Evolutionary conservation across 2,797 vertebrate genomes (phyloP).

Genomic region (Cichlasoma orientale): DNA sequence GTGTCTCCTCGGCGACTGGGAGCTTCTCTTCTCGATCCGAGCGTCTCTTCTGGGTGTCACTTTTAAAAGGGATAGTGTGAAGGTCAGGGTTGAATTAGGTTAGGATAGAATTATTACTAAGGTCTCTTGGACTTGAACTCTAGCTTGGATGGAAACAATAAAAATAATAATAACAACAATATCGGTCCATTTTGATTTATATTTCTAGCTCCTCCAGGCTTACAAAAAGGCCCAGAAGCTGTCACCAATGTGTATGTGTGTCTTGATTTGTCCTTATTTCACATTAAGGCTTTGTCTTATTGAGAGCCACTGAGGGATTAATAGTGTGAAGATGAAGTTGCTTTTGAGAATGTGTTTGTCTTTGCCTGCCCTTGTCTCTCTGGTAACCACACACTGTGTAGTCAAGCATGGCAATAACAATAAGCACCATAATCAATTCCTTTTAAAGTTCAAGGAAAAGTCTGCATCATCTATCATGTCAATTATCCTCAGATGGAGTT

Average conservation of each 20-base stretch:
- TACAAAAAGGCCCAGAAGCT: slow-evolving; percentile 39
- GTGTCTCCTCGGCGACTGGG: slow-evolving; percentile 63
- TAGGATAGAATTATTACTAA: slow-evolving; percentile 4
- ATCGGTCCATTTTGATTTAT: slow-evolving; percentile 41
- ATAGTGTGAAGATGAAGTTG: slow-evolving; percentile 42
- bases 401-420: slow-evolving; percentile 51
- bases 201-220: slow-evolving; percentile 13
- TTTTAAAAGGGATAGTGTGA: slow-evolving; percentile 12
- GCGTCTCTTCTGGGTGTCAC: slow-evolving; percentile 53
- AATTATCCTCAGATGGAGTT: slow-evolving; percentile 62
- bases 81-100: neutral
- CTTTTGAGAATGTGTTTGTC: slow-evolving; percentile 39
- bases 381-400: slow-evolving; percentile 40
- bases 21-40: slow-evolving; percentile 52
- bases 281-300: slow-evolving; percentile 39
- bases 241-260: slow-evolving; percentile 45
- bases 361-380: slow-evolving; percentile 40
- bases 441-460: slow-evolving; percentile 47
- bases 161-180: slow-evolving; percentile 7
- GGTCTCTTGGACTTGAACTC: slow-evolving; percentile 5
- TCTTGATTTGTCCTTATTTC: slow-evolving; percentile 61
- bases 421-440: slow-evolving; percentile 41
- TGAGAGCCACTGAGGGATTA: slow-evolving; percentile 39
- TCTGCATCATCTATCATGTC: slow-evolving; percentile 59
- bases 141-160: neutral